Evolutionary conservation across 2,888 invertebrate species (phyloP).

Genomic region (Neoitamus cyanurus): DNA sequence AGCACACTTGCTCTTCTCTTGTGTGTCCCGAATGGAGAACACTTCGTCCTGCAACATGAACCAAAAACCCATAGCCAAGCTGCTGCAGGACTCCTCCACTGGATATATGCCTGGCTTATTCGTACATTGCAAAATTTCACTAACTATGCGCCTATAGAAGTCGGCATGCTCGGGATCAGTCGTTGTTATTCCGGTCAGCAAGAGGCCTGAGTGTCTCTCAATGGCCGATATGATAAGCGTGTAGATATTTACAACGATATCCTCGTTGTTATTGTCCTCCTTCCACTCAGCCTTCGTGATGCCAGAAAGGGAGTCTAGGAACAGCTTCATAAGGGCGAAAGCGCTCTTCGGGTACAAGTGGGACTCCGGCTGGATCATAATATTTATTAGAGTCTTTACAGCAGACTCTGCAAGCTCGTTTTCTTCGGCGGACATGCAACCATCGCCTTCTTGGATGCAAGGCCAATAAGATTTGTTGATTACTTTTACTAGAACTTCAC

Average conservation of each 20-base stretch:
- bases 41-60: conserved; percentile 79
- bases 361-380: conserved; percentile 71
- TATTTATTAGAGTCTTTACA: conserved; percentile 71
- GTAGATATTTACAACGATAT: conserved; percentile 75
- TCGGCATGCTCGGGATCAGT: conserved; percentile 67
- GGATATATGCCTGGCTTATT: conserved; percentile 86
- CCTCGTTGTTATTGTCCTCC: conserved; percentile 68
- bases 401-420: conserved; percentile 72
- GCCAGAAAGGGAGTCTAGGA: conserved; percentile 70
- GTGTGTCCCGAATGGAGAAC: conserved; percentile 60
- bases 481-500: conserved; percentile 64
- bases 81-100: conserved; percentile 87
- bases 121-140: conserved; percentile 81
- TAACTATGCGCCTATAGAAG: conserved; percentile 72
- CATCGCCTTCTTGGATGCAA: conserved; percentile 64
- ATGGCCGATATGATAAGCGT: conserved; percentile 77
- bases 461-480: conserved; percentile 67
- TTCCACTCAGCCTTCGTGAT: conserved; percentile 69
- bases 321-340: conserved; percentile 71
- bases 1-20: conserved; percentile 61
- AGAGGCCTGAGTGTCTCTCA: conserved; percentile 74
- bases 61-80: conserved; percentile 90
- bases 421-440: conserved; percentile 69
- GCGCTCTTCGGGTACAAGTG: conserved; percentile 71
- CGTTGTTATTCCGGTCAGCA: conserved; percentile 64